Evolutionary conservation across 2,113 vertebrate genomes (phyloP).

Genomic region (Cygnus buccinator): DNA sequence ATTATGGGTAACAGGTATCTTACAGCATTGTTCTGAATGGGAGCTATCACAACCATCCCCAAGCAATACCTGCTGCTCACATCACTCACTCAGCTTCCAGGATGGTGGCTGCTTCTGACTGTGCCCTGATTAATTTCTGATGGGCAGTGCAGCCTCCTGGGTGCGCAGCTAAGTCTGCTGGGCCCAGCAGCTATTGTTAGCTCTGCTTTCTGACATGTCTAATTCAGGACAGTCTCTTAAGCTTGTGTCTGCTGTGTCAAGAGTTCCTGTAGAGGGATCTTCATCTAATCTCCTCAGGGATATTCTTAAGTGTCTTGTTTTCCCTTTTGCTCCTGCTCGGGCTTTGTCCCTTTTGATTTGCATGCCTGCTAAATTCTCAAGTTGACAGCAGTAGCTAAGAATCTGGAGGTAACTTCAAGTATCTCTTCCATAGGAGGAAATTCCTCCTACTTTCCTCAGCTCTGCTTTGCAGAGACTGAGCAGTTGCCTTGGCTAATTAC

Average conservation of each 20-base stretch:
- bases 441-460: neutral
- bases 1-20: neutral
- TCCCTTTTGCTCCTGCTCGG: neutral
- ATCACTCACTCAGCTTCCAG: accelerated
- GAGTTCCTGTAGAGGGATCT: slow-evolving; percentile 16
- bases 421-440: neutral
- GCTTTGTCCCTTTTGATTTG: slow-evolving; percentile 27
- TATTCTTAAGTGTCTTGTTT: slow-evolving; percentile 28
- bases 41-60: neutral
- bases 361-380: neutral
- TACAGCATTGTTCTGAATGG: neutral
- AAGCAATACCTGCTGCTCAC: accelerated
- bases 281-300: slow-evolving; percentile 44
- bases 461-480: neutral
- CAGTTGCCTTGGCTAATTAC: neutral
- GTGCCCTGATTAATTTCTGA: neutral
- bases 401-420: neutral
- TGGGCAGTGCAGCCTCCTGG: neutral
- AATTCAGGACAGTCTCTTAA: neutral
- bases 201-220: neutral
- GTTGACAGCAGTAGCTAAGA: neutral
- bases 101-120: neutral
- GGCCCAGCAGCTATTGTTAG: neutral
- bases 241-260: neutral
- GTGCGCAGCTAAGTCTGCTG: neutral